Base-by-base conservation (phyloP, 2,888 invertebrate genomes). In the Mechanitis messenoides region DNA sequence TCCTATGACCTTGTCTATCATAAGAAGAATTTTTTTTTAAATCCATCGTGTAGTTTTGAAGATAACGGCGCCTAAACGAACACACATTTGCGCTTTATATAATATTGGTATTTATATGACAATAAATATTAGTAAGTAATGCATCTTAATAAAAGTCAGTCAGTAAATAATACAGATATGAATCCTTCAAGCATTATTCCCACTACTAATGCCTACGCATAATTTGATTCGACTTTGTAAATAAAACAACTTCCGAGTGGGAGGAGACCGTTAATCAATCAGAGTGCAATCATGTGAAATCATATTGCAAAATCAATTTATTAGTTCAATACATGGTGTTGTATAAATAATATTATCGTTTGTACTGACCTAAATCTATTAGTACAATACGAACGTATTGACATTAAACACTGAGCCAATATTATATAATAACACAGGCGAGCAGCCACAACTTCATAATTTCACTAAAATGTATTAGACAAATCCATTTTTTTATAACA, bases 291-390 rank as follows among this genome's bases (percentile, higher is more conserved):
- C 46, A 59, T 59, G 56, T 56, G 56, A 56, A 62, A 59, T 56
- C 38, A 47, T 59, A 59, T 59, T 56, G 59, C 46, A 47, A 20
- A 59, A 62, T 54, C 59, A 62, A 62, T 62, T 62, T 50, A 31
- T 50, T 9, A 50, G 7, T 7, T 31, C 31, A 9, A 50, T 31
- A 9, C 50, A 28, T 31, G 31, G 28, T 31, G 50, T 31, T 31
- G 7, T 31, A 28, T 50, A 50, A 50, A 31, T 7, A 50, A 50
- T 31, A 50, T 31, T 50, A 31, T 31, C 5, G n/a, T 47, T n/a
- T 45, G n/a, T 45, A 47, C 28, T 47, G 28, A 35, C 3, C 35
- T 35, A 35, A 2, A 3, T 35, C 9, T 1, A 42, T 9, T 42
- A 42, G 9, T 11, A 42, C 42, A 42, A 42, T 42, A 9, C 6